Percentiles rank a stretch among this genome's conserved stretches.
phyloP scores from a whole-genome alignment of 1,140 invertebrate species.

The Anastrepha ludens region DNA sequence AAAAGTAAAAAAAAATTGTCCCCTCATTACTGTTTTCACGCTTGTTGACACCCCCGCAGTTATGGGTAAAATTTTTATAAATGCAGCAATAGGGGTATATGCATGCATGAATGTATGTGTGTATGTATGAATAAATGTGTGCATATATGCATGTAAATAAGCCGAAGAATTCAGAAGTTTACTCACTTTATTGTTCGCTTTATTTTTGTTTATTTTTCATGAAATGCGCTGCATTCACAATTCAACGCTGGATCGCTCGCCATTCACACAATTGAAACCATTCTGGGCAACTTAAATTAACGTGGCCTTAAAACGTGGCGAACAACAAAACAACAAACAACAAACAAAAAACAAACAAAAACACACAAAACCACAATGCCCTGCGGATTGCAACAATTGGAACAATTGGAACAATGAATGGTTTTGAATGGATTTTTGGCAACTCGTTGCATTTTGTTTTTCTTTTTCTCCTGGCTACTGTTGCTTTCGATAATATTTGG shows the following conservation, averaged over 20 bases:
- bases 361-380: background rate
- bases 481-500: background rate
- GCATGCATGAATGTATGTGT: background rate
- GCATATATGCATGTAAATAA: background rate
- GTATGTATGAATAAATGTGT: background rate
- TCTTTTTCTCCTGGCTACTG: background rate
- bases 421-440: slow-evolving; percentile 26
- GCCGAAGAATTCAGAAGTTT: background rate
- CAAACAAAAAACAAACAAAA: background rate
- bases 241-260: background rate
- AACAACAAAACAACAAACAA: background rate
- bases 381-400: background rate
- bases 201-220: slow-evolving; percentile 5
- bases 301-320: background rate
- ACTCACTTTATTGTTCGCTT: background rate
- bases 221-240: background rate
- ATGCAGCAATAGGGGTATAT: too few species aligned
- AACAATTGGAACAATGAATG: slow-evolving; percentile 32
- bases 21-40: too few species aligned
- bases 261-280: background rate
- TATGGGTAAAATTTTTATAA: background rate
- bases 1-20: background rate
- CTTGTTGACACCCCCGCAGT: background rate
- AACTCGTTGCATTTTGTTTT: background rate
- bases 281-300: background rate